Conservation (phyloP, 1,140 invertebrate species). For the Pygmarrhopalites habei region DNA sequence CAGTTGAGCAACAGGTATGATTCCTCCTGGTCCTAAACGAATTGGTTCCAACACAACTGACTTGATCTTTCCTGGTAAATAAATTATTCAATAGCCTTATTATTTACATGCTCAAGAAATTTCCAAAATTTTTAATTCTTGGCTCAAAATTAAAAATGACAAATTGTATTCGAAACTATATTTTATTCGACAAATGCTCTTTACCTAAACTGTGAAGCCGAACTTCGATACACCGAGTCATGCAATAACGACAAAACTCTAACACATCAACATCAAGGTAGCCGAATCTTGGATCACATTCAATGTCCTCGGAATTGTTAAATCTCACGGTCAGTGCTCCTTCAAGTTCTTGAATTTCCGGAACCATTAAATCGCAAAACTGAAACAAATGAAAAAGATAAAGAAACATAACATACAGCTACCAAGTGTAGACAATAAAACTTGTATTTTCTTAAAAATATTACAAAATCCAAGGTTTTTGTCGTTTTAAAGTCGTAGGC, state of each 20-base stretch:
- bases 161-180: background rate
- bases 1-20: background rate
- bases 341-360: slow-evolving; percentile 69
- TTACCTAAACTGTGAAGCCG: slow-evolving; percentile 22
- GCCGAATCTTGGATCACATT: slow-evolving; percentile 25
- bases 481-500: too few species aligned
- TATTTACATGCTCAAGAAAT: background rate
- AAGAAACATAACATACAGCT: background rate
- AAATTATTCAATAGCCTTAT: background rate
- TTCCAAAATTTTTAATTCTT: background rate
- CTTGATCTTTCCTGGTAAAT: slow-evolving; percentile 3
- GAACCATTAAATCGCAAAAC: slow-evolving; percentile 75
- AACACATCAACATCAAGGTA: slow-evolving; percentile 27
- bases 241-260: slow-evolving; percentile 34
- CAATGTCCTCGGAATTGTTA: background rate
- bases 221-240: slow-evolving; percentile 29
- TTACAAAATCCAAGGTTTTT: background rate
- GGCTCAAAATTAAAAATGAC: background rate
- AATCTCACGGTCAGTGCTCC: slow-evolving; percentile 9
- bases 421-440: slow-evolving; percentile 19
- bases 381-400: slow-evolving; percentile 48
- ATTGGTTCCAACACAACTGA: background rate
- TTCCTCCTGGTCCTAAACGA: background rate
- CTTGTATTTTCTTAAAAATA: background rate
- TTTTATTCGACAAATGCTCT: background rate